phyloP scores from a whole-genome alignment of 2,113 vertebrate genomes.

The Pelecanoides urinatrix region DNA sequence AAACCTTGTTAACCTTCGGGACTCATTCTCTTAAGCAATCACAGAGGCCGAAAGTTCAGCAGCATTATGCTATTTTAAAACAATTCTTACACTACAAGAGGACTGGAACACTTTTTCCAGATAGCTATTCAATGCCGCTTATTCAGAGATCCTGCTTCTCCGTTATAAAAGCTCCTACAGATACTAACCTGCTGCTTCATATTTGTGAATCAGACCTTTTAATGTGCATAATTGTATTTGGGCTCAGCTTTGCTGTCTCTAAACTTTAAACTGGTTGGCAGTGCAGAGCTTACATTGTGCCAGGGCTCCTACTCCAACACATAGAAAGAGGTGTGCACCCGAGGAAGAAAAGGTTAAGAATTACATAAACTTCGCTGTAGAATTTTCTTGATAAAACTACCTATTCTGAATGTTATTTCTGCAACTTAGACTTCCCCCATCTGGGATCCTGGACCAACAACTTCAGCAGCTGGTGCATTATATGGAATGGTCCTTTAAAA shows the following conservation, averaged over 20 bases:
- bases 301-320: background rate
- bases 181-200: background rate
- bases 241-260: background rate
- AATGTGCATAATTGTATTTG: background rate
- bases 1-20: slow-evolving; percentile 12
- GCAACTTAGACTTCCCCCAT: background rate
- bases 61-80: background rate
- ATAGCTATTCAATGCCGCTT: background rate
- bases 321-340: background rate
- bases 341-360: background rate
- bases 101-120: background rate
- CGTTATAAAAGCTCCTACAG: background rate
- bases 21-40: background rate
- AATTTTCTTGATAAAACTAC: background rate
- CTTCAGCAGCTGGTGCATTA: background rate
- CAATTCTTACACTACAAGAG: background rate
- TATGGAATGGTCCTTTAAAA: background rate
- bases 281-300: background rate
- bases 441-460: background rate
- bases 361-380: background rate
- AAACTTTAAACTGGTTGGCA: background rate
- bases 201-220: background rate
- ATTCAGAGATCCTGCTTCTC: background rate
- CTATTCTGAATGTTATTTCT: background rate
- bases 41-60: background rate